A percentile compares a stretch with the other conserved stretches of the same genome.
Conservation (phyloP, 92 coral and sea anemone genomes). For the Actinernus sp. region DNA sequence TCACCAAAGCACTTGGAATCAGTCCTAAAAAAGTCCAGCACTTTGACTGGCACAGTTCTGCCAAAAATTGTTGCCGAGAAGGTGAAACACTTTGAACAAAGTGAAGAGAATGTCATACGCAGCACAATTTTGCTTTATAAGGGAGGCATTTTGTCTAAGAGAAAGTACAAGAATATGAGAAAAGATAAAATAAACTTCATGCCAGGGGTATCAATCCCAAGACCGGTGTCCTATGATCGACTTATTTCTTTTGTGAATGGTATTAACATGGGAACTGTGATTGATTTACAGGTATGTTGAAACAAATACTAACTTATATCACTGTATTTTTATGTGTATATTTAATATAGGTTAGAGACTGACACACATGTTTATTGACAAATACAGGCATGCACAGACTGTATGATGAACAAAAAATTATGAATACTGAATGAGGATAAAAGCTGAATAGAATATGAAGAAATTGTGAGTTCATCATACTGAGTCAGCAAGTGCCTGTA, state of each 20-base stretch:
- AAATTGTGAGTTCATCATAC: no score
- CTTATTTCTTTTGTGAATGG: constrained; percentile 13
- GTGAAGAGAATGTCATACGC: constrained; percentile 26
- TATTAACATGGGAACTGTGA: constrained; percentile 31
- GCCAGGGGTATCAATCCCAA: constrained; percentile 25
- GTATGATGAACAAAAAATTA: no score
- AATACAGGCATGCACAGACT: no score
- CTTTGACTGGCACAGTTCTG: constrained; percentile 12
- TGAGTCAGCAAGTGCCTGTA: no score
- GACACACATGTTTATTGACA: no score
- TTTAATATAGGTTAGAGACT: no score
- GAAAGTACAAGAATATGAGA: constrained; percentile 43
- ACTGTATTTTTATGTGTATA: no score
- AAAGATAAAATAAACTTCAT: constrained; percentile 16
- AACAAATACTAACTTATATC: no score
- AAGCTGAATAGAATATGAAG: no score
- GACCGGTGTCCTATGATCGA: constrained; percentile 21
- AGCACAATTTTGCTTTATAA: constrained; percentile 23
- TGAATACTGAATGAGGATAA: no score
- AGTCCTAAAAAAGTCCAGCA: constrained; percentile 2
- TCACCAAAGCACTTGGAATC: neutral
- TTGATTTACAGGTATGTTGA: constrained; percentile 21
- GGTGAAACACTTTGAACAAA: constrained; percentile 14
- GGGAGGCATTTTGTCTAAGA: constrained; percentile 32
- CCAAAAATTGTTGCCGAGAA: constrained; percentile 25